phyloP scores from a whole-genome alignment of 2,888 invertebrate species.

The Drosophila setosimentum region DNA sequence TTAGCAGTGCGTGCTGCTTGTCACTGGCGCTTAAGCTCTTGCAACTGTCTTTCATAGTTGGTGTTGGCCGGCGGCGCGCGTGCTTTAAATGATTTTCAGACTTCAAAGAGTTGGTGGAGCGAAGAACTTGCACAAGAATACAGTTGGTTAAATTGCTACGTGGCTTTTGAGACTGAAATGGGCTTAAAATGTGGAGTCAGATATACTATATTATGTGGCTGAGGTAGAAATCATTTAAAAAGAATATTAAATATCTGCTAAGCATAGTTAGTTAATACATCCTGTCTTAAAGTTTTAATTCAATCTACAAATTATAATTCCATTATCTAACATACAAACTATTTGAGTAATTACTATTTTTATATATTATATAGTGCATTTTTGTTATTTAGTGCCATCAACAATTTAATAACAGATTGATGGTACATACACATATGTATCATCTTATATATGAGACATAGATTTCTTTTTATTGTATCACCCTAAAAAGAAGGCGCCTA shows the following conservation, averaged over 20 bases:
- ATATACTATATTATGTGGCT: background rate
- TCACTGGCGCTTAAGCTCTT: constrained; percentile 62
- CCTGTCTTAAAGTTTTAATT: background rate
- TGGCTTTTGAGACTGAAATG: background rate
- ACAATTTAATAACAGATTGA: background rate
- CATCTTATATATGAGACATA: background rate
- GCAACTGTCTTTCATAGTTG: constrained; percentile 16
- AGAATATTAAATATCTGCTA: background rate
- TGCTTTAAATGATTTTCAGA: constrained; percentile 50
- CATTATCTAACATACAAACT: background rate
- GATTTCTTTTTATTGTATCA: background rate
- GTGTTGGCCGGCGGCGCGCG: constrained; percentile 57
- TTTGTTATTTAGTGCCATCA: no score
- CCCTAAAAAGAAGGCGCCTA: constrained; percentile 33
- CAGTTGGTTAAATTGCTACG: background rate
- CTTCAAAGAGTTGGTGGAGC: background rate
- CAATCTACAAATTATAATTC: background rate
- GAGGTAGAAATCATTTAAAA: background rate
- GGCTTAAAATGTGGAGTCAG: background rate
- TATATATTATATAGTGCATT: no score
- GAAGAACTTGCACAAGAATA: background rate
- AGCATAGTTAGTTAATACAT: background rate
- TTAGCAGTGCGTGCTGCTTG: constrained; percentile 36
- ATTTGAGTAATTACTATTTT: no score
- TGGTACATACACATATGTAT: background rate